A percentile compares a stretch with the other conserved stretches of the same genome.
These are phyloP conservation scores for Rhincodon typus DNA, from an alignment of 2,797 vertebrate species.

Conservation along the genomic window DNA sequence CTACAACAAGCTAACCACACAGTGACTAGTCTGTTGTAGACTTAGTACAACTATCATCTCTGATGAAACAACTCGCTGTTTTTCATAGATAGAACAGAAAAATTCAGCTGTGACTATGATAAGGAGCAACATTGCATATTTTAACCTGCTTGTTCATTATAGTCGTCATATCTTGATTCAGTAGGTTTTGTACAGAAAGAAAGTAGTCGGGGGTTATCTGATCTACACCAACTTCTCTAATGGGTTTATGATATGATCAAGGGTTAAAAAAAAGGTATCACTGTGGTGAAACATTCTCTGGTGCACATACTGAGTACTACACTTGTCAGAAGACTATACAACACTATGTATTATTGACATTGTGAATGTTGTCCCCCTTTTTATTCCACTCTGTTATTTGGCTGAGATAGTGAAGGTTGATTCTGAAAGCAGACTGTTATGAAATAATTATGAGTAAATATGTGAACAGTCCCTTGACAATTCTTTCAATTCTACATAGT, in stretches of 20 bases:
- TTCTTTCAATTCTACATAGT: conserved; percentile 2
- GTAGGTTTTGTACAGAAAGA: not conserved
- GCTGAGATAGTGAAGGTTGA: not conserved
- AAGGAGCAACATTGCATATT: not conserved
- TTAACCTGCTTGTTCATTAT: not conserved
- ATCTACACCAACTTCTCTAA: not conserved
- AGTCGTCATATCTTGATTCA: not conserved
- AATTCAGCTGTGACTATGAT: not conserved
- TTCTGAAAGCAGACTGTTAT: not conserved
- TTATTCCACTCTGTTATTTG: not conserved
- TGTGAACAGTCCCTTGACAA: not conserved
- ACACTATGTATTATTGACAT: not conserved
- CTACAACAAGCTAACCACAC: too few species aligned
- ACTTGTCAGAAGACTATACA: not conserved
- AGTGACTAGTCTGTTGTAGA: too few species aligned
- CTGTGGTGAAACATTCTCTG: not conserved
- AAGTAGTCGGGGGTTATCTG: not conserved
- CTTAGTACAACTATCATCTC: too few species aligned
- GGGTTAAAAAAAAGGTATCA: too few species aligned
- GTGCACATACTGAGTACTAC: not conserved
- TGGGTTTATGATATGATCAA: not conserved
- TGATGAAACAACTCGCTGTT: too few species aligned
- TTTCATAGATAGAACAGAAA: too few species aligned
- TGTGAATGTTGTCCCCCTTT: not conserved
- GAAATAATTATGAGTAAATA: conserved; percentile 21